Base-by-base conservation (phyloP, 2,888 invertebrate genomes). In the Cetonia aurata region DNA sequence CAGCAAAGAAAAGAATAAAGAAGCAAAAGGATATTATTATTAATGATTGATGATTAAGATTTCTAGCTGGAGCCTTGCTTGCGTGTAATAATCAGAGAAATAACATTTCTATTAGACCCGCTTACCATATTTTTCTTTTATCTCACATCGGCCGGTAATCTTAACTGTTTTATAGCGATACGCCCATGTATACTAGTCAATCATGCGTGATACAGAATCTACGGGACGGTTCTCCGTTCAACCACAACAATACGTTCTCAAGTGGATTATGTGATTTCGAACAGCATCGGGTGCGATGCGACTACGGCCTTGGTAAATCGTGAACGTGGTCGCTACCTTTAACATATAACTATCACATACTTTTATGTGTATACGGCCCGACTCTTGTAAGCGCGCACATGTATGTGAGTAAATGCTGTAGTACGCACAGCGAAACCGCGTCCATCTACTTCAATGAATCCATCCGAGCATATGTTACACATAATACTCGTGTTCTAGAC, bases 391-490 rank as follows among this genome's bases (percentile, higher is more conserved):
- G 6, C 37, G 37, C 37, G 8, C 10, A 44, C 25, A 59, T 59
- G 50, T 60, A 60, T 48, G 62, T 50, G 48, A 15, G 33, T 50
- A 50, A 50, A 65, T 65, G 13, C 37, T 65, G 17, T 50, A 65
- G 17, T 50, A 65, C 62, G 50, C 41, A 50, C 37, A 65, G 62
- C 62, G 17, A 65, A 65, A 65, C 62, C 62, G 15, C 62, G 50
- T 50, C 37, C 62, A 52, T 65, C 50, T 33, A 33, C 33, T 60
- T 73, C 67, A 73, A 75, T 72, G 70, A 67, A 72, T 70, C 56
- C 72, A 73, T 42, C 71, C 75, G 69, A 75, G 77, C 77, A 76
- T 77, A 76, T 74, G 77, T 74, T 77, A 72, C 74, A 72, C 69
- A 70, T 74, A 71, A 74, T 67, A 69, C 69, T 73, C 71, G 67